Evolutionary conservation across 2,113 vertebrate species (phyloP).

Genomic region (Nyctibius bracteatus): DNA sequence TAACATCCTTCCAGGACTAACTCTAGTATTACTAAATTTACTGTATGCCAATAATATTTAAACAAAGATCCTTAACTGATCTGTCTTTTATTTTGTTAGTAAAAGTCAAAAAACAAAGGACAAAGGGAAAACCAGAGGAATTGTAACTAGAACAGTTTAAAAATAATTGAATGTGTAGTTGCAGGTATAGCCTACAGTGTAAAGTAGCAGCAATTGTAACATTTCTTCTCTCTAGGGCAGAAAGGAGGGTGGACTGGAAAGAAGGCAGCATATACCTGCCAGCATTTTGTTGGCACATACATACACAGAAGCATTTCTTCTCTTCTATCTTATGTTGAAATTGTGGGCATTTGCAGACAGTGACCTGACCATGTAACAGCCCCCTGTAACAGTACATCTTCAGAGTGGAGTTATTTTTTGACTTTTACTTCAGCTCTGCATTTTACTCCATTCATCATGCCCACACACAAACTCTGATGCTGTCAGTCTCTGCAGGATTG

Average conservation of each 20-base stretch:
- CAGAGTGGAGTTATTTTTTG: background rate
- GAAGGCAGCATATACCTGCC: background rate
- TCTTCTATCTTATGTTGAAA: background rate
- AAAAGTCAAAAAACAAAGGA: background rate
- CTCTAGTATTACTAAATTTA: slow-evolving; percentile 11
- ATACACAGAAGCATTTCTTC: background rate
- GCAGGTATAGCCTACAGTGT: background rate
- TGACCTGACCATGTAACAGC: background rate
- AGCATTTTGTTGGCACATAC: background rate
- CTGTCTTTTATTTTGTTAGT: background rate
- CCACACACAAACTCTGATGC: background rate
- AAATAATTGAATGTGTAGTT: background rate
- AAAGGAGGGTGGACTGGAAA: background rate
- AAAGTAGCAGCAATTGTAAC: background rate
- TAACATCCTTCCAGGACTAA: slow-evolving; percentile 6
- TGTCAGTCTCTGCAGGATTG: background rate
- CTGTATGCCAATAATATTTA: slow-evolving; percentile 4
- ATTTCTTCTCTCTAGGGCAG: background rate
- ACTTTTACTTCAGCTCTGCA: background rate
- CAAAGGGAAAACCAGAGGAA: background rate
- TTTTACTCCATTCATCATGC: background rate
- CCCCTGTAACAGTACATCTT: background rate
- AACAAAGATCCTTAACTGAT: background rate
- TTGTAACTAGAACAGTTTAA: background rate
- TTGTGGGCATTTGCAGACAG: background rate